Evolutionary conservation across 2,113 vertebrate species (phyloP).

Genomic region (Oncorhynchus keta): DNA sequence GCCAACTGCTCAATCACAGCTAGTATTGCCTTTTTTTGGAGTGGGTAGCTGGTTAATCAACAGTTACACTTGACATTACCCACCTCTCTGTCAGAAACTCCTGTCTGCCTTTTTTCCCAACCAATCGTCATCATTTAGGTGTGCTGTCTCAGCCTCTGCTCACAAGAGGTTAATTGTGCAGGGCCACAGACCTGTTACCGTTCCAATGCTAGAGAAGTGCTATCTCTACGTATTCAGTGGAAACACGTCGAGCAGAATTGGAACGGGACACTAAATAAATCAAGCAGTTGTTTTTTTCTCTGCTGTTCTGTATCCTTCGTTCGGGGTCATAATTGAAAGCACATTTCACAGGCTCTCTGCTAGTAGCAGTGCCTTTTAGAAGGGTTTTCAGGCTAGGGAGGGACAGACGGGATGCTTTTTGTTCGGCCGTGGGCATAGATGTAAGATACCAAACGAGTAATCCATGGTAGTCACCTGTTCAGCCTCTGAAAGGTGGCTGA

Average conservation of each 20-base stretch:
- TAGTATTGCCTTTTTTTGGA: no score
- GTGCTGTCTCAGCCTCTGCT: slow-evolving; percentile 21
- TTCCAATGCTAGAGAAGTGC: slow-evolving; percentile 81
- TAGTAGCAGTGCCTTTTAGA: no score
- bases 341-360: slow-evolving; percentile 71
- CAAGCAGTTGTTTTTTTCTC: slow-evolving; percentile 62
- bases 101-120: neutral
- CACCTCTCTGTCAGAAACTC: neutral
- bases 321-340: slow-evolving; percentile 89
- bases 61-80: slow-evolving; percentile 47
- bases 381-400: slow-evolving; percentile 32
- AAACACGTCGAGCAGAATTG: slow-evolving; percentile 86
- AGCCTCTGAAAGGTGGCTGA: neutral
- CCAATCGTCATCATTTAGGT: slow-evolving; percentile 37
- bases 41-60: slow-evolving; percentile 32
- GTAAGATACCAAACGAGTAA: slow-evolving; percentile 5
- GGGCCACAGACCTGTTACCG: slow-evolving; percentile 74
- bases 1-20: no score
- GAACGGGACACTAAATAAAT: slow-evolving; percentile 88
- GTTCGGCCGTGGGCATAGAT: slow-evolving; percentile 48
- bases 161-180: slow-evolving; percentile 71
- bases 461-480: neutral
- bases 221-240: slow-evolving; percentile 82
- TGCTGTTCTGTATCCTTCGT: slow-evolving; percentile 35
- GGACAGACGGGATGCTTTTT: slow-evolving; percentile 65